Base-by-base conservation (phyloP, 2,797 vertebrate genomes). In the Salmo trutta region DNA sequence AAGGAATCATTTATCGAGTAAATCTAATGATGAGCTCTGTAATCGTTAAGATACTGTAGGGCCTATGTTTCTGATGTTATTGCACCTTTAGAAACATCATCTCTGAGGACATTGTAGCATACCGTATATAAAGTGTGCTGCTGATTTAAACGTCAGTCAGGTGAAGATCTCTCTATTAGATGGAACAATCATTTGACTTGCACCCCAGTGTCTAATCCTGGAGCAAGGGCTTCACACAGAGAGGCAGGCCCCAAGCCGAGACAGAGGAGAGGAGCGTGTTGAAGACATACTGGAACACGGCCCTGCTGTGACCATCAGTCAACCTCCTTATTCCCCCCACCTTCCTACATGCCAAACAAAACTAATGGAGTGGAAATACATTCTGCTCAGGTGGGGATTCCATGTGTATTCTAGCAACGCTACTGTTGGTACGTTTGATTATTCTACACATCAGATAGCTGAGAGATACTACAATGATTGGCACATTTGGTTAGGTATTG, bases 141-240 rank as follows among this genome's bases (percentile, higher is more conserved):
- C 75, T 75, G 83, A 90, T 89, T 82, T 79, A 85, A 87, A 87
- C 85, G 78, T 91, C 82, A 87, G 84, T 85, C 89, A 92, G 85
- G 82, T 88, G 86, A 87, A 85, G 85, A 85, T 77, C 82, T 80
- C 73, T 88, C 88, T 77, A 82, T 17, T 19, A 17, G 19, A 19
- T n/a, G 53, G 53, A 56, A 88, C 83, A 85, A 51, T 77, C 83
- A 88, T 90, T 92, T 89, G 84, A 89, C 90, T 91, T 79, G 82
- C 88, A 85, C 84, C 85, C 85, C 86, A 79, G 87, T 27, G 82
- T 86, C 86, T 91, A 89, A 90, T 93, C 87, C 89, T 82, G 86
- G 86, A 88, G 53, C 84, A 79, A 81, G 84, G 83, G 87, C 82
- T 85, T 90, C 90, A 90, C 87, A 88, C 88, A 83, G 86, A 88